Conservation (phyloP, 2,797 vertebrate species). For the Prunella strophiata region DNA sequence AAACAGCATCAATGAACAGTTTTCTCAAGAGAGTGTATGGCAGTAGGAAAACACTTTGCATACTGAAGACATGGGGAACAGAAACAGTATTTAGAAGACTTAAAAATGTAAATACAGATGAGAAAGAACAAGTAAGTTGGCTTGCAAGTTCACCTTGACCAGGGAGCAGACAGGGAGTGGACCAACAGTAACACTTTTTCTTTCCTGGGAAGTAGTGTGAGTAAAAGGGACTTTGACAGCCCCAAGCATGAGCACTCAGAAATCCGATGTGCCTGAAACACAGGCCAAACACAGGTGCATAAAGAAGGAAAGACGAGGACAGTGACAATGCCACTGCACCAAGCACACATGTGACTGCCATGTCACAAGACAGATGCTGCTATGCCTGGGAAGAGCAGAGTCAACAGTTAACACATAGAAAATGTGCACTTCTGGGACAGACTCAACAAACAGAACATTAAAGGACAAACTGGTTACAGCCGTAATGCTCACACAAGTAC, state of each 20-base stretch:
- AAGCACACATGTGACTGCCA: fast-evolving
- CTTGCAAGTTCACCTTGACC: not conserved
- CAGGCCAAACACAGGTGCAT: not conserved
- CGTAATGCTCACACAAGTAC: not conserved
- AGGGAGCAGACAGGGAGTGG: not conserved
- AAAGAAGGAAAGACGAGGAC: not conserved
- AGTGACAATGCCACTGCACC: not conserved
- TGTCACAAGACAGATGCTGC: not conserved
- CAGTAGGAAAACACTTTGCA: not conserved
- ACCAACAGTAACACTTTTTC: not conserved
- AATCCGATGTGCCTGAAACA: not conserved
- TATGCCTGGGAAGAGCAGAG: not conserved
- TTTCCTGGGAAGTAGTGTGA: not conserved
- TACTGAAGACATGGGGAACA: not conserved
- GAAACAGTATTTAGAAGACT: not conserved
- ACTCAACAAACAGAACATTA: not conserved
- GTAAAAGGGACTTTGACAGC: not conserved
- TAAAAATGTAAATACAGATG: not conserved
- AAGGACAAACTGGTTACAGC: not conserved
- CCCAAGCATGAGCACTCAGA: not conserved
- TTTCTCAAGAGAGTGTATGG: not conserved
- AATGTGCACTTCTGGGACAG: not conserved
- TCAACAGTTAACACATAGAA: not conserved
- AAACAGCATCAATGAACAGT: not conserved
- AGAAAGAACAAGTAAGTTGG: not conserved